Base-by-base conservation (phyloP, 2,113 vertebrate genomes). In the Pitta sordida region DNA sequence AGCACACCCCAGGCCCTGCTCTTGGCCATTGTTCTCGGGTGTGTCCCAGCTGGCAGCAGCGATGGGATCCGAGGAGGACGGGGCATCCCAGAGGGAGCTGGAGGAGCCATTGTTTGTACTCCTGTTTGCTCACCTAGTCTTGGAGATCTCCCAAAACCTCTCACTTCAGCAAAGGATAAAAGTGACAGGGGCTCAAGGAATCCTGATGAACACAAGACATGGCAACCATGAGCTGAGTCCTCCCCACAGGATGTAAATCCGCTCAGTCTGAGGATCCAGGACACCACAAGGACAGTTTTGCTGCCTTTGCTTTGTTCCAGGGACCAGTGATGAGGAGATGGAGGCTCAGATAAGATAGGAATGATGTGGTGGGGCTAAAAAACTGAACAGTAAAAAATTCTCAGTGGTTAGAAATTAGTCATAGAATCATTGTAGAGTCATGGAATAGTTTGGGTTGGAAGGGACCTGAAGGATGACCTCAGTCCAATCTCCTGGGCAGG, bases 341-440 rank as follows among this genome's bases (percentile, higher is more conserved):
- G 43, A 79, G 21, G 58, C 64, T 52, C 30, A 23, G 9, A 77
- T 71, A 51, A 3, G 51, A n/a, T 23, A 9, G 19, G 39, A 65
- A 41, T 0, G 0, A 5, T 3, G 39, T 17, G 46, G 39, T 19
- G 36, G 5, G 59, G 22, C 11, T 55, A 34, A 67, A 77, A 4
- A 52, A 26, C 23, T 78, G 7, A 2, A 1, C 20, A 20, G 52
- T 7, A 24, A 29, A 41, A 82, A 14, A 10, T n/a, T 84, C 13
- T 59, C 16, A 3, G 8, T 44, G 65, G 13, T 36, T 5, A 30
- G 51, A 48, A 59, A 34, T 18, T 22, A 73, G 43, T 17, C 17
- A 56, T 2, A 13, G 58, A 15, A 32, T 73, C 10, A 1, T 5
- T n/a, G 59, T 2, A 2, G 67, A 24, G 44, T 4, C 44, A 7